Evolutionary conservation across 2,797 vertebrate genomes (phyloP).

Genomic region (Diplodus sargus): DNA sequence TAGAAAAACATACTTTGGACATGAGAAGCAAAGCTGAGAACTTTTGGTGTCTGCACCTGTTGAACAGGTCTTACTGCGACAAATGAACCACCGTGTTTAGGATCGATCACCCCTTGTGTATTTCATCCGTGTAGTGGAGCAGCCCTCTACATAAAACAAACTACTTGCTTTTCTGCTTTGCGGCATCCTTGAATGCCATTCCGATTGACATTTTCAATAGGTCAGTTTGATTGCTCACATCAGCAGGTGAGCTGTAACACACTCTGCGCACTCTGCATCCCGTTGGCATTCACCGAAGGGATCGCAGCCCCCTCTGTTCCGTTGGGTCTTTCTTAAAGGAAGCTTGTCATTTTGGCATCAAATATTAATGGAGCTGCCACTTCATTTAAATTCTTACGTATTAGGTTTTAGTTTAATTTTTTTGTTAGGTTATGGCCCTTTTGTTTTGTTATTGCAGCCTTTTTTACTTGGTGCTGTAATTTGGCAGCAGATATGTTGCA

Average conservation of each 20-base stretch:
- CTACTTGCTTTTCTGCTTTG: slow-evolving; percentile 17
- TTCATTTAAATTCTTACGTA: slow-evolving; percentile 18
- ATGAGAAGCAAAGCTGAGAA: not conserved
- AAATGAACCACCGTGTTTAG: slow-evolving; percentile 1
- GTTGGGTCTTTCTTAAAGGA: slow-evolving; percentile 20
- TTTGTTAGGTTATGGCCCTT: not conserved
- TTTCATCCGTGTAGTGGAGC: not conserved
- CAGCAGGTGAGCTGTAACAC: slow-evolving; percentile 53
- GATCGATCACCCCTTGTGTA: not conserved
- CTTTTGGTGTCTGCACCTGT: not conserved
- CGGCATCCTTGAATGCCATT: slow-evolving; percentile 25
- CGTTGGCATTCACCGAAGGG: slow-evolving; percentile 32
- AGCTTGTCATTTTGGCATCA: slow-evolving; percentile 29
- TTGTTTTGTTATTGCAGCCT: not conserved
- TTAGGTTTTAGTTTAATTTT: slow-evolving; percentile 11
- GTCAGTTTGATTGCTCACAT: slow-evolving; percentile 52
- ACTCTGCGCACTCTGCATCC: slow-evolving; percentile 32
- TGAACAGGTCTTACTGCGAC: not conserved
- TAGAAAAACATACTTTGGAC: not conserved
- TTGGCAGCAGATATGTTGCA: slow-evolving; percentile 10
- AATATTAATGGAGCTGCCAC: slow-evolving; percentile 21
- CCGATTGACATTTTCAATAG: slow-evolving; percentile 64
- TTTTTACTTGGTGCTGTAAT: not conserved
- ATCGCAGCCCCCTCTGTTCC: slow-evolving; percentile 25
- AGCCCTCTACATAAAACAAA: slow-evolving; percentile 22